These are phyloP conservation scores for Dolichotis patagonum DNA, from an alignment of 2,113 vertebrate species.

Conservation along the genomic window DNA sequence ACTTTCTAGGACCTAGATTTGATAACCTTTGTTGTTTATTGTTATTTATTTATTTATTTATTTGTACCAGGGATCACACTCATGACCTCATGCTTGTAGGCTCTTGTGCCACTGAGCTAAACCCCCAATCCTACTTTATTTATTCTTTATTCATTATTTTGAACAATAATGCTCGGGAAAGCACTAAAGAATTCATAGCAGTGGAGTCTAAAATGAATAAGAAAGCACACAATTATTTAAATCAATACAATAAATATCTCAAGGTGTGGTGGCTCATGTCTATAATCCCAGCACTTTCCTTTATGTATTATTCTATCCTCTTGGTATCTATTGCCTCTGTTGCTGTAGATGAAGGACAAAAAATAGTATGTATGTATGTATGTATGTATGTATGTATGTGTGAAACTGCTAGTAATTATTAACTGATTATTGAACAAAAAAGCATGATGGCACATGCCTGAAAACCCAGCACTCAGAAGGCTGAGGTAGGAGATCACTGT, in stretches of 20 bases:
- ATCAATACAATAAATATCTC: not conserved
- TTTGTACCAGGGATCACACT: too few relatives aligned
- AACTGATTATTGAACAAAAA: not conserved
- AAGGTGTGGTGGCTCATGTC: not conserved
- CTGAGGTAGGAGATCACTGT: not conserved
- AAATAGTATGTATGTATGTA: not conserved
- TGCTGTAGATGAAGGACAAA: not conserved
- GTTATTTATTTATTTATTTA: too few relatives aligned
- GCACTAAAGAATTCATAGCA: conserved; percentile 36
- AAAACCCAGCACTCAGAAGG: not conserved
- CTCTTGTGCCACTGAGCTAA: too few relatives aligned
- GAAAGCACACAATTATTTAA: not conserved
- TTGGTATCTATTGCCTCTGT: not conserved
- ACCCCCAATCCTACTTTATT: not conserved
- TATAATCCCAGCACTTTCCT: not conserved
- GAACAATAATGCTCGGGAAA: not conserved
- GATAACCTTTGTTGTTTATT: too few relatives aligned
- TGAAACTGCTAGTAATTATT: not conserved
- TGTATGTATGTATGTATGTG: not conserved
- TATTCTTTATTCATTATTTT: not conserved
- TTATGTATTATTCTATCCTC: not conserved
- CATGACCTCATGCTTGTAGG: too few relatives aligned
- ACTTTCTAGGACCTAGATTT: not conserved
- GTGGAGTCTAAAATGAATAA: not conserved
- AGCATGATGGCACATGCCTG: not conserved